Evolutionary conservation across 2,888 invertebrate species (phyloP), one percentile per base, ranked within the genome.

Genomic region (Phalangium opilio): DNA sequence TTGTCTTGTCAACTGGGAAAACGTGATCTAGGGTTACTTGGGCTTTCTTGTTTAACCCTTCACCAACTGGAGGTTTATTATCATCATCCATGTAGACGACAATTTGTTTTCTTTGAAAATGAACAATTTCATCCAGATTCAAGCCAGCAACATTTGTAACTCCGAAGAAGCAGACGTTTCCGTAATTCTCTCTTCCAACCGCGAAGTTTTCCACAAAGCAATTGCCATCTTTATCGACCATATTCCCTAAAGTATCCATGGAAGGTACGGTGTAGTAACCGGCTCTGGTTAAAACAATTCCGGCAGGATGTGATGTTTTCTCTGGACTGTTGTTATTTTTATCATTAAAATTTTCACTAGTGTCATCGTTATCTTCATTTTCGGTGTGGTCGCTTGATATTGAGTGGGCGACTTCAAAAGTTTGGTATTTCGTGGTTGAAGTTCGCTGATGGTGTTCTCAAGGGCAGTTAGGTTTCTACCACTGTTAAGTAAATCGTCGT

Each of bases 251-350:
- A 55, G 87, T 83, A 36, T 86, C 81, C 49, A 91, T 62, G 0
- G 80, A 68, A 0, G 96, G 96, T 52, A 87, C 77, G 0, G 87
- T 90, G 64, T 87, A 96, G 67, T 96, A 96, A 5, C 90, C 93
- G 71, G 76, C 60, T 0, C 89, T 72, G 0, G 76, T 77, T 38
- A 89, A 68, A 7, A 75, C 73, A 5, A 93, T 78, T 2, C 87
- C 84, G 0, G 84, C 77, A 1, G 81, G 79, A 63, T 82, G 79
- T 0, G 74, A 70, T 12, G 46, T 35, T 12, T 34, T 14, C 27
- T 27, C 27, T 27, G 27, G 8, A 27, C 27, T 27, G 27, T 27
- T 27, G 27, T 27, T 27, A 27, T 27, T 27, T 27, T 27, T 27
- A 27, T 27, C 27, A 27, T 27, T 27, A 4, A 27, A 8, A 8